Conservation (phyloP, 2,113 vertebrate genomes). For the Galbula dea region DNA sequence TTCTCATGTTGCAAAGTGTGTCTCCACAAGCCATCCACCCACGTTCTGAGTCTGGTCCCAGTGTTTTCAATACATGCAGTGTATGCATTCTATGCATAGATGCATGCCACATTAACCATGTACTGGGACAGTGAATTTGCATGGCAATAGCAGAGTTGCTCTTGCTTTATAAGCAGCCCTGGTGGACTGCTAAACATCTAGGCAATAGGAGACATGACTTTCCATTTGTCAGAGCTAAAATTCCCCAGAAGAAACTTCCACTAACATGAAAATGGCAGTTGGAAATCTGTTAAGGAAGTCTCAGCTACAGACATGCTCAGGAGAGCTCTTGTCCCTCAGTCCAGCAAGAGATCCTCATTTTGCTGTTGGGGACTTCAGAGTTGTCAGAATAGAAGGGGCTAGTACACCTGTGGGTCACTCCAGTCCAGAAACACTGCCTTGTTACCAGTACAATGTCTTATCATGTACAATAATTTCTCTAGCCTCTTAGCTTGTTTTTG, state of each 20-base stretch:
- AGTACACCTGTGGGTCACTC: background rate
- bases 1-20: background rate
- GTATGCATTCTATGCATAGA: background rate
- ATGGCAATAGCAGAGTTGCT: background rate
- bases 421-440: background rate
- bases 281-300: background rate
- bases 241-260: background rate
- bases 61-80: background rate
- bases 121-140: background rate
- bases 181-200: background rate
- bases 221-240: background rate
- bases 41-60: background rate
- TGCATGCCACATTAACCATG: background rate
- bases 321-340: background rate
- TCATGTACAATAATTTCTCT: background rate
- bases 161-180: background rate
- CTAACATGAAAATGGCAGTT: background rate
- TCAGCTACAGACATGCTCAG: background rate
- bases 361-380: accelerated
- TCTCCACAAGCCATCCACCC: background rate
- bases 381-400: background rate
- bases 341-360: background rate
- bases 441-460: background rate
- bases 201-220: background rate
- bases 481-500: background rate